phyloP scores from a whole-genome alignment of 2,888 invertebrate species.

The Drosophila picticornis region DNA sequence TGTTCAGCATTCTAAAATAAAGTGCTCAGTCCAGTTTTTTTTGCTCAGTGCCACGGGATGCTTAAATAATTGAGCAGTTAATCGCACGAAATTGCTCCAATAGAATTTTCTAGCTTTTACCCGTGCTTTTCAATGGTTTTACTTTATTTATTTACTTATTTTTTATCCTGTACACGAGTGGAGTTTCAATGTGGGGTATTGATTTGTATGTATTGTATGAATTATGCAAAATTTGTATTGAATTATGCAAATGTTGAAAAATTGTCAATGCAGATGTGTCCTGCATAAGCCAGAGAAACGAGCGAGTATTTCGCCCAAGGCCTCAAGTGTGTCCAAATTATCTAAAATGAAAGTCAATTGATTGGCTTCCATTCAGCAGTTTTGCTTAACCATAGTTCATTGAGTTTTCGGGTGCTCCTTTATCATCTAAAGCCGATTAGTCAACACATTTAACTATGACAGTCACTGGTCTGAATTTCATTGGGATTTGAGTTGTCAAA shows the following conservation, averaged over 20 bases:
- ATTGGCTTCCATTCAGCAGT: slow-evolving; percentile 67
- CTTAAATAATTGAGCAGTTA: slow-evolving; percentile 79
- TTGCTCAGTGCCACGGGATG: slow-evolving; percentile 50
- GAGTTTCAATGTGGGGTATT: slow-evolving; percentile 49
- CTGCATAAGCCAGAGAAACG: slow-evolving; percentile 28
- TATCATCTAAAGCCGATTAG: slow-evolving; percentile 60
- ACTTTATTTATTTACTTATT: background rate
- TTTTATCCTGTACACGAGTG: slow-evolving; percentile 4
- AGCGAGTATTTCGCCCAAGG: background rate
- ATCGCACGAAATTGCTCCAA: slow-evolving; percentile 78
- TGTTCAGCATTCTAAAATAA: background rate
- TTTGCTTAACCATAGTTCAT: slow-evolving; percentile 25
- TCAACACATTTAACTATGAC: slow-evolving; percentile 43
- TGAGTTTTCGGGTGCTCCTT: slow-evolving; percentile 11
- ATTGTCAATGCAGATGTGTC: slow-evolving; percentile 64
- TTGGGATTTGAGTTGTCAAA: slow-evolving; percentile 39
- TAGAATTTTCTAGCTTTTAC: slow-evolving; percentile 47
- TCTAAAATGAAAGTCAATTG: slow-evolving; percentile 67
- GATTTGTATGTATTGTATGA: slow-evolving; percentile 74
- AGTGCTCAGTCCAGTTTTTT: background rate
- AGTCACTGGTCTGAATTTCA: slow-evolving; percentile 23
- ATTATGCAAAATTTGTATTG: slow-evolving; percentile 74
- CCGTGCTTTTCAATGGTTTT: slow-evolving; percentile 4
- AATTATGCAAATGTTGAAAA: slow-evolving; percentile 74
- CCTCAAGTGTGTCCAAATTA: slow-evolving; percentile 45